Evolutionary conservation across 2,797 vertebrate species (phyloP), one percentile per base, ranked within the genome.

Genomic region (Eurystomus glaucurus): DNA sequence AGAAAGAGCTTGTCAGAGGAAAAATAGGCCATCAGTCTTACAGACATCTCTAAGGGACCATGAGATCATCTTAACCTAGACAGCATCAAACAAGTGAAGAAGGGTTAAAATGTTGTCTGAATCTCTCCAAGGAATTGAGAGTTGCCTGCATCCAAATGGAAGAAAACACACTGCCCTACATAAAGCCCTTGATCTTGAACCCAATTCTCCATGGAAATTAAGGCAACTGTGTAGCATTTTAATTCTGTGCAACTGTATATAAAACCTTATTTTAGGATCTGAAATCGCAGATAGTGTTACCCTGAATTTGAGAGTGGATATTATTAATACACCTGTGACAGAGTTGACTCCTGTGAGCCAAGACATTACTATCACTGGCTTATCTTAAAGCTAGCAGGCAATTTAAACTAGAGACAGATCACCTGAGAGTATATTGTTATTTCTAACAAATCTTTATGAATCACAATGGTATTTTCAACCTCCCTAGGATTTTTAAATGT

Each of bases 371-470:
- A 81, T 86, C 70, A 86, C n/a, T 69, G 61, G 76, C 78, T 97
- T 94, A 96, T 74, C 80, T 94, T 94, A 96, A 94, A 92, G 85
- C 70, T 95, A 92, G 43, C 55, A 96, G 61, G 66, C 66, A 97
- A 96, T 90, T 95, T 93, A 85, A 90, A 96, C 83, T 65, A 85
- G 80, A 90, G 41, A 58, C 6, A 2, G 72, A 91, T 94, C 94
- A 95, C 83, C 57, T 96, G 48, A 86, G 79, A 96, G 85, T 58
- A 90, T 76, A 91, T 17, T 89, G 88, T 90, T 95, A 95, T 95
- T 96, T 92, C 20, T 46, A 97, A 91, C 57, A 97, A 93, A 95
- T 93, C 83, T 79, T 81, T 86, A 55, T 71, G 90, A 94, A 90
- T 79, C 89, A 82, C 81, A 86, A 85, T 41, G 52, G 51, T 52